These are phyloP conservation scores for Pimpla rufipes DNA, from an alignment of 2,888 invertebrate species.

Conservation along the genomic window DNA sequence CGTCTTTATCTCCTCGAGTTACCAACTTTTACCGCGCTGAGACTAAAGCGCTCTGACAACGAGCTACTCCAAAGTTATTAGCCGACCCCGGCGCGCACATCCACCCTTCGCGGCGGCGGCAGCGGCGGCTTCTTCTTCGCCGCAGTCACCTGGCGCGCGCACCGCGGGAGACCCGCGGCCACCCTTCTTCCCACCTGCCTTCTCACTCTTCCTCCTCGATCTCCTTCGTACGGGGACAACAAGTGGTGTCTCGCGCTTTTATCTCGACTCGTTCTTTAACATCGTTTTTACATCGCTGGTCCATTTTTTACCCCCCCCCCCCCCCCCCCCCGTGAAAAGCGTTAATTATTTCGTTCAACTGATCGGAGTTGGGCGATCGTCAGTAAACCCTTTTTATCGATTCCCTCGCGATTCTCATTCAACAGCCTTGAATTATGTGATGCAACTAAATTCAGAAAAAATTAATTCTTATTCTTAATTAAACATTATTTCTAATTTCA, in stretches of 20 bases:
- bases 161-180: not conserved
- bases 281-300: not conserved
- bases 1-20: constrained; percentile 79
- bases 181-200: constrained; percentile 12
- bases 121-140: constrained; percentile 14
- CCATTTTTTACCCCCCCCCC: too few relatives aligned
- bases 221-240: constrained; percentile 73
- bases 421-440: too few relatives aligned
- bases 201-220: constrained; percentile 55
- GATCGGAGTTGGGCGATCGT: too few relatives aligned
- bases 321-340: too few relatives aligned
- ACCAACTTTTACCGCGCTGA: constrained; percentile 75
- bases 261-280: not conserved
- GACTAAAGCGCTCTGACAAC: constrained; percentile 76
- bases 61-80: constrained; percentile 77
- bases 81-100: constrained; percentile 50
- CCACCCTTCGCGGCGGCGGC: constrained; percentile 54
- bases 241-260: constrained; percentile 55
- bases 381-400: too few relatives aligned
- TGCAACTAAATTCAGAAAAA: too few relatives aligned
- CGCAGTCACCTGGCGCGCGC: constrained; percentile 23
- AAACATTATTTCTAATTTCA: too few relatives aligned
- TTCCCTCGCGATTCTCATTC: too few relatives aligned
- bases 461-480: too few relatives aligned
- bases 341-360: too few relatives aligned